A percentile compares a stretch with the other conserved stretches of the same genome.
Evolutionary conservation across 1,140 invertebrate genomes (phyloP).

Genomic region (Meloidogyne hapla): DNA sequence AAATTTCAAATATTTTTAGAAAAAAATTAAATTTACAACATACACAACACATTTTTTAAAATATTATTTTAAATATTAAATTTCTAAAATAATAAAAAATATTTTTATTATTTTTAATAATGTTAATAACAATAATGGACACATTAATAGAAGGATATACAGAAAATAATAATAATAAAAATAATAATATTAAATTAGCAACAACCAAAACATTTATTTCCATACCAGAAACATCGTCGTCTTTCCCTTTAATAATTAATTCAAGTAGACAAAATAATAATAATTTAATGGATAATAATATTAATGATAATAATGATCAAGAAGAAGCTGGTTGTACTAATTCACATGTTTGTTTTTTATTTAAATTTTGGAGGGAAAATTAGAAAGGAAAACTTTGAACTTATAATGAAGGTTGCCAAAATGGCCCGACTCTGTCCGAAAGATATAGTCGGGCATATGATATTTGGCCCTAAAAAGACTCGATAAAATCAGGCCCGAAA

Average conservation of each 20-base stretch:
- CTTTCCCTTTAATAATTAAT: not conserved
- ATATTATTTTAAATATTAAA: too few relatives aligned
- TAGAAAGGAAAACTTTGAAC: not conserved
- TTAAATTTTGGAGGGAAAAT: not conserved
- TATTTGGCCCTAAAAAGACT: too few relatives aligned
- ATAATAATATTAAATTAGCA: not conserved
- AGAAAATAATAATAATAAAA: not conserved
- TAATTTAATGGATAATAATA: not conserved
- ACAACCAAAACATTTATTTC: conserved; percentile 8
- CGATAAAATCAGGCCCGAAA: too few relatives aligned
- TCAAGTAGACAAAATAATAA: not conserved
- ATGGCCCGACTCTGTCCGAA: too few relatives aligned
- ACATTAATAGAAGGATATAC: too few relatives aligned
- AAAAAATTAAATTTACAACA: conserved; percentile 6
- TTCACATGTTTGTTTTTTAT: conserved; percentile 32
- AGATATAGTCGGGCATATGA: too few relatives aligned
- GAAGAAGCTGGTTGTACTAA: conserved; percentile 29
- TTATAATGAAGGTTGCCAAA: too few relatives aligned
- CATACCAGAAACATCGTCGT: not conserved
- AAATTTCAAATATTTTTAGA: not conserved
- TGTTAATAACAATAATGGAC: not conserved
- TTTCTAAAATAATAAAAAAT: not conserved
- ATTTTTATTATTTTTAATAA: not conserved
- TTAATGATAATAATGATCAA: not conserved
- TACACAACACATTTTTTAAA: not conserved